Base-by-base conservation (phyloP, 2,888 invertebrate genomes). In the Himalopsyche anomala region DNA sequence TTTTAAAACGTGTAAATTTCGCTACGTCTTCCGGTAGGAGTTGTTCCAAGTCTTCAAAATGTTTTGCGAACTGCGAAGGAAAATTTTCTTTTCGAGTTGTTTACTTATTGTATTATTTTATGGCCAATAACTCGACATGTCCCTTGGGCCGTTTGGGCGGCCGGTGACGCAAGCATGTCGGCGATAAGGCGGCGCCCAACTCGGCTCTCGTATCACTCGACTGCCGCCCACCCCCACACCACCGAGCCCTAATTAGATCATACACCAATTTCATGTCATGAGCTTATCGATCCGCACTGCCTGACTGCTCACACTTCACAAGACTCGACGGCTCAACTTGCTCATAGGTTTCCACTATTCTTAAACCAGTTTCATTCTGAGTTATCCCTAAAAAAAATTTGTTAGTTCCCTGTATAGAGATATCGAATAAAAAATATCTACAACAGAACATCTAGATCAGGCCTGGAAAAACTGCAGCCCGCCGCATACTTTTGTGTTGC, bases 181-280 rank as follows among this genome's bases (percentile, higher is more conserved):
- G 62, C 62, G 62, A 62, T 62, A 62, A 62, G 62, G 62, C 62
- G 62, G 19, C 62, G 62, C 62, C 62, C 62, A 62, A 62, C 62
- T 28, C 62, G 19, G 6, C 62, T 62, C 62, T 51, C 62, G 62
- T 62, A 62, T 62, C 62, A 62, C 62, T 62, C 28, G 19, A 5
- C 19, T n/a, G 19, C 62, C 62, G 28, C 62, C n/a, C 19, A 62
- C 62, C 62, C 62, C 62, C 62, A 62, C 62, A 19, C 62, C 62
- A 19, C 62, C 62, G 19, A 62, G 28, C 19, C 62, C 62, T 62
- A 62, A 62, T 62, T 62, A 62, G 62, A 62, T 62, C 62, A 62
- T 62, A 62, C 62, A 62, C 62, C 62, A 62, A 62, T 62, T 62
- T 62, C 62, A 62, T 62, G 62, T 62, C 62, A 62, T 62, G 62